Base-by-base conservation (phyloP, 2,888 invertebrate species). In the Aporophyla lueneburgensis region DNA sequence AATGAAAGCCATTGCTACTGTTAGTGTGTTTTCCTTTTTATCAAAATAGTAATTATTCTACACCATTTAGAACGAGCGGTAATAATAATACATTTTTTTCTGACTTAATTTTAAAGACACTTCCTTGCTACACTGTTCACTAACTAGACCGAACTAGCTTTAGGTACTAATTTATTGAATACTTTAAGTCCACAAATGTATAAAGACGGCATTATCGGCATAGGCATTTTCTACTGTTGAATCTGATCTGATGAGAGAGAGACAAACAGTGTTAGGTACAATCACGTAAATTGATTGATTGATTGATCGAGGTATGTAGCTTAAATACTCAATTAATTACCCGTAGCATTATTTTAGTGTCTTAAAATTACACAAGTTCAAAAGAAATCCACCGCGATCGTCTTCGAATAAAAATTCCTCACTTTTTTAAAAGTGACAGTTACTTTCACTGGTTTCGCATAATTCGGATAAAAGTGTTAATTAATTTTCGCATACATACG, bases 391-490 rank as follows among this genome's bases (percentile, higher is more conserved):
- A 12, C 9, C 53, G n/a, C 51, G 54, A 59, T 59, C 43, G 24
- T 40, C 33, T 54, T 56, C 43, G 3, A 72, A 75, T 71, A 71
- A 76, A 71, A 63, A 80, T 66, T 66, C 53, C 53, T 65, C 21
- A 12, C 72, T 74, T 69, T 77, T 73, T 78, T 77, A 46, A 65
- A 81, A 87, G 78, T 68, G 65, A 78, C 68, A 62, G 68, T 56
- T 0, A 84, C 85, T 86, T 86, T 86, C 85, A 66, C 85, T 73
- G 14, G n/a, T 10, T 74, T 74, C 69, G 66, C 85, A 85, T 76
- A 66, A 65, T 71, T 66, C 69, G 58, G 54, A 72, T 68, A 74
- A 46, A 81, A 87, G 59, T 69, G 72, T 78, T 74, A 65, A 74
- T 84, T 69, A 80, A 70, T 66, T 70, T 67, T 59, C 67, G 65